Conservation (phyloP, 1,140 invertebrate species). For the Zophobas morio region DNA sequence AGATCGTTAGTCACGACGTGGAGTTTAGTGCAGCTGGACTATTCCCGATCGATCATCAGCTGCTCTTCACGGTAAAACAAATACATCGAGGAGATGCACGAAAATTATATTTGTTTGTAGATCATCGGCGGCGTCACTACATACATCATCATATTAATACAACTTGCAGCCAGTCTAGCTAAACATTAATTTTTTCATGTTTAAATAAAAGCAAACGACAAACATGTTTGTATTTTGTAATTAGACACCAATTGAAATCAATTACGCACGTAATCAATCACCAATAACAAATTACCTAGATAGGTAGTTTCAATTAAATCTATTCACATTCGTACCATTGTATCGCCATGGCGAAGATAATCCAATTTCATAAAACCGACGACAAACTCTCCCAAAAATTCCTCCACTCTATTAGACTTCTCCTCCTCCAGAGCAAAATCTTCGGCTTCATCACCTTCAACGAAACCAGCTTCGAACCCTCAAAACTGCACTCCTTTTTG, state of each 20-base stretch:
- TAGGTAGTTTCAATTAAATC: no score
- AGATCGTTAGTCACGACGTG: no score
- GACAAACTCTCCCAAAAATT: conserved; percentile 6
- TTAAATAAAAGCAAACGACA: not conserved
- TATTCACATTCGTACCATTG: no score
- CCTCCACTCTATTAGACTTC: not conserved
- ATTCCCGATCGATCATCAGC: no score
- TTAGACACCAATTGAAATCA: no score
- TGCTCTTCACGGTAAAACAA: not conserved
- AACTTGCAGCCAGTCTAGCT: no score
- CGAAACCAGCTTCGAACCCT: not conserved
- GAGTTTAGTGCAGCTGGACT: no score
- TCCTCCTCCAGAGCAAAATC: not conserved
- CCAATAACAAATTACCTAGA: no score
- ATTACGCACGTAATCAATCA: no score
- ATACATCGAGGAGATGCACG: no score
- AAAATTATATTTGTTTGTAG: not conserved
- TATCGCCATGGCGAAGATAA: not conserved
- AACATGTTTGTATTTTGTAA: not conserved
- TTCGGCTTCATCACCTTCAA: not conserved
- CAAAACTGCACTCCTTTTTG: not conserved
- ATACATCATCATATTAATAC: not conserved
- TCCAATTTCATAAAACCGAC: not conserved
- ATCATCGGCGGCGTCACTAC: not conserved
- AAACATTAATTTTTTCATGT: not conserved